Evolutionary conservation across 37 sponge, comb jelly and placozoan species (phyloP).

Genomic region (Halisarca cf. caerulea): DNA sequence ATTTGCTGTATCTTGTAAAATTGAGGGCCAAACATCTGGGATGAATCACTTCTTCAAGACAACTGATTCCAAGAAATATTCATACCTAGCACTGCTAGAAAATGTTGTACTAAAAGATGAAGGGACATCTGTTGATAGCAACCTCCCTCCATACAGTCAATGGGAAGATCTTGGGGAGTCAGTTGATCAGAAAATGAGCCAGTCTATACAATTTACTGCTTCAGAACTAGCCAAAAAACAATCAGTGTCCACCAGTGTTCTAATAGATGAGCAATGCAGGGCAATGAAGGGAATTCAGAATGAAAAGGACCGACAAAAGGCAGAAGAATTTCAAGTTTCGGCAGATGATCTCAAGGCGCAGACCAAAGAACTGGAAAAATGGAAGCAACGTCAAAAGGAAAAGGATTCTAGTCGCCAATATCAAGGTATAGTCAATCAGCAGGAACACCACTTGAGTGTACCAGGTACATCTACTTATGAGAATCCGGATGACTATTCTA

Average conservation of each 20-base stretch:
- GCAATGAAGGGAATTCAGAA: neutral
- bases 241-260: neutral
- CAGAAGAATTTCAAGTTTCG: neutral
- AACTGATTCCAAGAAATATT: neutral
- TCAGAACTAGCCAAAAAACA: neutral
- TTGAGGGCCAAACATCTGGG: neutral
- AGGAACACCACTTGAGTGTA: too few species aligned
- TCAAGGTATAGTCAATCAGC: neutral
- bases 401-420: neutral
- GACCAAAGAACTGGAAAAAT: neutral
- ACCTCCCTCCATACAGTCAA: too few species aligned
- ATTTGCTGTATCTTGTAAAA: too few species aligned
- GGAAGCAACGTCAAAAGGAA: neutral
- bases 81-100: constrained; percentile 16
- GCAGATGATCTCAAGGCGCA: neutral
- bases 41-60: neutral
- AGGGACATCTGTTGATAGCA: neutral
- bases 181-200: neutral
- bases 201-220: neutral
- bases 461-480: too few species aligned
- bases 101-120: neutral
- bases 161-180: too few species aligned
- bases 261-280: neutral
- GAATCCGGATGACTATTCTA: too few species aligned
- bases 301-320: constrained; percentile 9